A percentile compares a stretch with the other conserved stretches of the same genome.
Evolutionary conservation across 2,113 vertebrate species (phyloP).

Genomic region (Platanista minor): DNA sequence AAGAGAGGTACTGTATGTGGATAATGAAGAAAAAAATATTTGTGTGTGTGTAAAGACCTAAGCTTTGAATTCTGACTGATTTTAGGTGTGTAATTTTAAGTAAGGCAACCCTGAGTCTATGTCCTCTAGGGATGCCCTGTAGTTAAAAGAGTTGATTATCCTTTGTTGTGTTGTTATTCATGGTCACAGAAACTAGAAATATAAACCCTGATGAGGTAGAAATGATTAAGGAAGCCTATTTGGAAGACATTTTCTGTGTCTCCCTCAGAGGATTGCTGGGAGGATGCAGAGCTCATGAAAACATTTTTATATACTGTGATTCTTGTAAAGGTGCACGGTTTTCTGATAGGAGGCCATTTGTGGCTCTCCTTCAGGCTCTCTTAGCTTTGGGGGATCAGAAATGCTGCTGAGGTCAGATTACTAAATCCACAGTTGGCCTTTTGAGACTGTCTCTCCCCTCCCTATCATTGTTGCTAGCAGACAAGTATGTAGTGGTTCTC

Average conservation of each 20-base stretch:
- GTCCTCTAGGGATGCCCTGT: background rate
- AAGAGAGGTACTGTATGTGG: background rate
- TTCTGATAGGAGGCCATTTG: background rate
- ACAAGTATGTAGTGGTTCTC: background rate
- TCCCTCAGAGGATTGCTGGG: background rate
- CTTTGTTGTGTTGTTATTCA: conserved; percentile 3
- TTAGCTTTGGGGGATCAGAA: background rate
- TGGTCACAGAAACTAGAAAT: background rate
- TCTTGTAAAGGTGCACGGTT: background rate
- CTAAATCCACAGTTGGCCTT: background rate
- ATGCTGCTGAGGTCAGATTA: background rate
- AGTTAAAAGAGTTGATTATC: background rate
- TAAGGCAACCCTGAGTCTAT: background rate
- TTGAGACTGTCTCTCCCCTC: background rate
- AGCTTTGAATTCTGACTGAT: background rate
- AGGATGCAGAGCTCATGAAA: background rate
- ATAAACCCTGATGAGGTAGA: background rate
- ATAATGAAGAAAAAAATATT: background rate
- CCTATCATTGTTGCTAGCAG: background rate
- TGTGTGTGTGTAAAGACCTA: background rate
- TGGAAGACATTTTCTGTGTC: background rate
- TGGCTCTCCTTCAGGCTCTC: background rate
- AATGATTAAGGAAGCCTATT: background rate
- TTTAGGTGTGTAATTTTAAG: background rate
- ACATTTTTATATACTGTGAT: background rate